Conservation (phyloP, 2,797 vertebrate genomes). For the Nasua narica region DNA sequence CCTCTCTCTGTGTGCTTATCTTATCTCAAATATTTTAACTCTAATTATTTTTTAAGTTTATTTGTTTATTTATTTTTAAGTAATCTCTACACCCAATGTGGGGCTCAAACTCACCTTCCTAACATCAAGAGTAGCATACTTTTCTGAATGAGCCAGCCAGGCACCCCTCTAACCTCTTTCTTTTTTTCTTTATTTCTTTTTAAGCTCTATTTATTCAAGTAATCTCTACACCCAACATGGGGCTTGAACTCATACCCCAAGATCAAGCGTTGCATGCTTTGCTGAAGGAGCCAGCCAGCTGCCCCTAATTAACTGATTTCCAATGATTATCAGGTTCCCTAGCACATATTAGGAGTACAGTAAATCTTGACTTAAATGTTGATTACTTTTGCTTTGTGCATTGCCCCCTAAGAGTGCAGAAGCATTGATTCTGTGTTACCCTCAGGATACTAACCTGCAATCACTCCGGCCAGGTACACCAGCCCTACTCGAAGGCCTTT, state of each 20-base stretch:
- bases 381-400: not conserved
- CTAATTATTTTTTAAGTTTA: not conserved
- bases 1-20: not conserved
- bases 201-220: not conserved
- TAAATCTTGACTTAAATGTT: not conserved
- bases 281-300: not conserved
- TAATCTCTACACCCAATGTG: not conserved
- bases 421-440: not conserved
- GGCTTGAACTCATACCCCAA: not conserved
- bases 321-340: not conserved
- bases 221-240: not conserved
- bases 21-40: not conserved
- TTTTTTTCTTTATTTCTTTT: not conserved
- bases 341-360: not conserved
- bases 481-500: constrained; percentile 94
- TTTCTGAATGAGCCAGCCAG: not conserved
- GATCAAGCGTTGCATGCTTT: not conserved
- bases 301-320: not conserved
- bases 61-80: not conserved
- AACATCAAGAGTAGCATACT: not conserved
- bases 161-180: not conserved
- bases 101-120: not conserved
- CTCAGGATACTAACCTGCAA: constrained; percentile 87
- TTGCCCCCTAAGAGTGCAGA: not conserved
- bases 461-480: constrained; percentile 91